Base-by-base conservation (phyloP, 2,888 invertebrate genomes). In the Siphonodentalium dalli region DNA sequence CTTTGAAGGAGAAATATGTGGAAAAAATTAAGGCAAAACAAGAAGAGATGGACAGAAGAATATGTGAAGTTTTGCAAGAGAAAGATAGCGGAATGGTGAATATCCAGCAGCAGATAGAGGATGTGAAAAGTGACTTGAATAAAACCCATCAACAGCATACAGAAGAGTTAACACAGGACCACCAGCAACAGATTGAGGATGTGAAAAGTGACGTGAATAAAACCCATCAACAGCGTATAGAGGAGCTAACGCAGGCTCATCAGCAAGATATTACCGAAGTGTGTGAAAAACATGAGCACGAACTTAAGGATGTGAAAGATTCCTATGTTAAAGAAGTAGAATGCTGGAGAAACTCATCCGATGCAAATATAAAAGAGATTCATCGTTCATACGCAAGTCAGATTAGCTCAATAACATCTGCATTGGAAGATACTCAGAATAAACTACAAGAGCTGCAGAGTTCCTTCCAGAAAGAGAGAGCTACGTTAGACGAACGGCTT, bases 1-100 rank as follows among this genome's bases (percentile, higher is more conserved):
- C 71, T 58, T 49, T 77, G 53, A 74, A 73, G 51, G 72, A 72
- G 23, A 58, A 62, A 27, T 72, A 72, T 54, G 66, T 75, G 45
- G 65, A 68, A 7, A 71, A 67, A 35, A 21, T 72, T 15, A 65
- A 67, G 40, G 69, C 71, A 38, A 72, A 75, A 48, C 74, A 78
- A 40, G 58, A 57, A 18, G 58, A 61, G n/a, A 68, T 66, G 57
- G 66, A 75, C 56, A 52, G 56, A 21, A 65, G 63, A 29, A 42
- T 71, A 15, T 56, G 61, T 37, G 71, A 75, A 21, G 39, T 73
- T 11, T 65, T 54, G 2, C 55, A 65, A 39, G 69, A 74, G 63
- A 72, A 71, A 71, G 59, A 78, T 54, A 52, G 68, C 35, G 67
- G 69, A n/a, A 51, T 65, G 39, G n/a, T n/a, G n/a, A n/a, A n/a